Percentiles rank a stretch among this genome's conserved stretches.
Conservation (phyloP, 2,797 vertebrate species). For the Limnodromus scolopaceus region DNA sequence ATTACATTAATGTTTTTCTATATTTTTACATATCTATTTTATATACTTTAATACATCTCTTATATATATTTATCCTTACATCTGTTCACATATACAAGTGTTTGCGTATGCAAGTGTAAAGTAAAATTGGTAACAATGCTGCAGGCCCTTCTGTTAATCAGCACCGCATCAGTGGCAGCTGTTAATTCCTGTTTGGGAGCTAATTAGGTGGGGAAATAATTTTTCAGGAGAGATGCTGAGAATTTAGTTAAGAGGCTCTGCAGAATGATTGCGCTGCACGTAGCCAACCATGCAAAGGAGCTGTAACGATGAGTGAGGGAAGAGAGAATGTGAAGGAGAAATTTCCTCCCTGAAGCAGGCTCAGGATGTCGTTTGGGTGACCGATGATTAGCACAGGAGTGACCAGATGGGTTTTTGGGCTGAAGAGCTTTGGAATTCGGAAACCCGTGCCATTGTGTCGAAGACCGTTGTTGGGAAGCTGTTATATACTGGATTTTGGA, state of each 20-base stretch:
- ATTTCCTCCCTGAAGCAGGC: neutral
- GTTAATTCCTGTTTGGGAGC: neutral
- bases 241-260: neutral
- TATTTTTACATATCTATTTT: neutral
- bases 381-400: neutral
- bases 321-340: neutral
- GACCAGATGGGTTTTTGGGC: neutral
- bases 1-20: neutral
- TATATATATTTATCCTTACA: neutral
- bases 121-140: neutral
- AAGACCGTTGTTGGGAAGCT: neutral
- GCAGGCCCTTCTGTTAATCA: neutral
- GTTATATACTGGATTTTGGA: neutral
- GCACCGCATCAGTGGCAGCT: neutral
- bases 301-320: neutral
- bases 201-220: constrained; percentile 25
- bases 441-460: rapidly evolving
- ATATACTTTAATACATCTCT: neutral
- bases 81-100: neutral
- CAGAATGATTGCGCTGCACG: neutral
- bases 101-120: neutral
- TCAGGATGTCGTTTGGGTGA: neutral
- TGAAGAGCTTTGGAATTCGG: neutral
- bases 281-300: neutral
- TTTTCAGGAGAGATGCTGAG: constrained; percentile 34